Conservation (phyloP, 2,888 invertebrate species). For the Blastobasis lacticolella region DNA sequence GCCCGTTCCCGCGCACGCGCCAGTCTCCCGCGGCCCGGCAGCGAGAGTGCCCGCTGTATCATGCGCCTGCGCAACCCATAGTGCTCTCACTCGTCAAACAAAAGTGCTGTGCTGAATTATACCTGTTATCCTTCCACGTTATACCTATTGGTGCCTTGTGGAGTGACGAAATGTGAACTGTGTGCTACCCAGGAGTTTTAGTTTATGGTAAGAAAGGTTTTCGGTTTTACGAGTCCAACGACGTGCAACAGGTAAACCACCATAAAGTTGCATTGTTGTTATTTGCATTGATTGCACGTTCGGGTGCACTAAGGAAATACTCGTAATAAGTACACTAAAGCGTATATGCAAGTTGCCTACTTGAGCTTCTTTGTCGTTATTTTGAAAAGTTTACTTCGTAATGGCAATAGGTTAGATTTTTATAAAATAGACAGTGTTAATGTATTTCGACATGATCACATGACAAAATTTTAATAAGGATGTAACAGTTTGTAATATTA, state of each 20-base stretch:
- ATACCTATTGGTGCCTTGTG: conserved; percentile 18
- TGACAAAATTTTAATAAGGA: no score
- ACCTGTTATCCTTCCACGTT: conserved; percentile 14
- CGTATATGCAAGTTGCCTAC: no score
- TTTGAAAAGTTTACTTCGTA: no score
- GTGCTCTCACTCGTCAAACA: conserved; percentile 24
- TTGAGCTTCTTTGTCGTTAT: no score
- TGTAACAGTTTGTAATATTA: no score
- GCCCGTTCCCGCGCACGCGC: conserved; percentile 30
- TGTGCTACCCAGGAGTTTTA: conserved; percentile 38
- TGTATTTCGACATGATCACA: no score
- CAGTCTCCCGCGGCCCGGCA: conserved; percentile 49
- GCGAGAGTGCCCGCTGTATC: conserved; percentile 31
- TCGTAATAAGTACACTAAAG: no score
- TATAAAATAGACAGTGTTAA: no score
- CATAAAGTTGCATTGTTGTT: conserved; percentile 1
- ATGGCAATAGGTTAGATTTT: no score
- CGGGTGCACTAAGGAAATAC: no score
- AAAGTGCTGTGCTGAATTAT: conserved; percentile 38
- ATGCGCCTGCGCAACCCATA: conserved; percentile 25
- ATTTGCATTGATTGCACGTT: not conserved
- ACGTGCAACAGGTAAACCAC: conserved; percentile 18
- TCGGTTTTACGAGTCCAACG: conserved; percentile 29
- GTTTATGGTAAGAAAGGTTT: conserved; percentile 51
- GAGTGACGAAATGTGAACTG: conserved; percentile 49